Evolutionary conservation across 2,888 invertebrate species (phyloP), one percentile per base, ranked within the genome.

Genomic region (Oxytorus armatus): DNA sequence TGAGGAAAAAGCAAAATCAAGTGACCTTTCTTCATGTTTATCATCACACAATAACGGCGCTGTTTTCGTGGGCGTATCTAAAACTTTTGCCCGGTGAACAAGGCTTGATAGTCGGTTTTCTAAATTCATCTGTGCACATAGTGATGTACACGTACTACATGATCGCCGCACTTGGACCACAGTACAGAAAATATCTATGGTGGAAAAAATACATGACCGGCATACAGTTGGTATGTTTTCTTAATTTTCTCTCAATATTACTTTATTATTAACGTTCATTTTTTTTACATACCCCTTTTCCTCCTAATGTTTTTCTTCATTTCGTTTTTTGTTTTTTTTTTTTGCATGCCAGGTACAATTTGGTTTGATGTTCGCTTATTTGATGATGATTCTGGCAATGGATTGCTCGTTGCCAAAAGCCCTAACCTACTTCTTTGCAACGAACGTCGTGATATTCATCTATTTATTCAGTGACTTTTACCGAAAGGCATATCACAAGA

Each of bases 161-260:
- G 47, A 90, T 97, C 88, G 93, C 97, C 0, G 96, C 96, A 0
- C 92, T 96, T 79, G 97, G 97, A 11, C 96, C 96, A 0, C 90
- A 93, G 25, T 95, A 95, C 82, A 94, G 95, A 78, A 96, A 96
- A 87, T 96, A 95, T 90, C 92, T 97, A 57, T 96, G 96, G 94
- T 97, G 97, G 97, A 97, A 97, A 91, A 96, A 95, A 85, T 96
- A 97, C 89, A 95, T 97, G 92, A 97, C 97, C 0, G 94, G 93
- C 79, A 93, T 97, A 86, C 97, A 97, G 91, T 92, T 97, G 93
- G 96, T 96, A 90, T 93, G 93, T n/a, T n/a, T n/a, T n/a, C 91
- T 61, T 1, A 10, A 65, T 21, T 25, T 29, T 55, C 18, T 21
- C 16, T 25, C 21, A 25, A 51, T 44, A 21, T 61, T 55, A 25